Base-by-base conservation (phyloP, 2,113 vertebrate genomes). In the Thryonomys swinderianus region DNA sequence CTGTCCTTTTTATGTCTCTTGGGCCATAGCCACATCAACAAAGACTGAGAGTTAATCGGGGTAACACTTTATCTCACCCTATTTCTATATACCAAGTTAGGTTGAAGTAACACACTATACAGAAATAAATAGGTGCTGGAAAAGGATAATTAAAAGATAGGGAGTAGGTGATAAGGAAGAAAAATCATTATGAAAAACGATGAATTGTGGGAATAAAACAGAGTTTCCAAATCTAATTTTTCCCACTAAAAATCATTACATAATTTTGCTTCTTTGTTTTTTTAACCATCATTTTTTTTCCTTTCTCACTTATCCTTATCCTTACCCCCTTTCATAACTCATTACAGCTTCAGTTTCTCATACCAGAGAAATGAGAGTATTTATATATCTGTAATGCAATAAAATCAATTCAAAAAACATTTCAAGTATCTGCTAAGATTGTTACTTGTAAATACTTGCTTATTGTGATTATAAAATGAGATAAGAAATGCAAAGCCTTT, bases 401-500 rank as follows among this genome's bases (percentile, higher is more conserved):
- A 51, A 51, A 51, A 51, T 51, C 48, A 51, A 51, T 51, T 51
- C 10, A 5, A 7, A 51, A 51, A 51, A 51, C 48, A 51, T 51
- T 51, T 7, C 48, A 51, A 7, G 48, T 51, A 10, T 51, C 48
- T 51, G 48, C 48, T 51, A 51, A 51, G 48, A 74, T 34, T 79
- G 48, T 88, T 45, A 91, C 30, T 92, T 83, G 7, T 21, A 93
- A 94, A 84, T 6, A 69, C 34, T 93, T 83, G 34, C n/a, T 79
- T 87, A 13, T 27, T 78, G 27, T 55, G 30, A 92, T 62, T 73
- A 87, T 42, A 83, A 90, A 95, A 64, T 93, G 34, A 92, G 76
- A 88, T 59, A 32, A 71, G 32, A 91, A 93, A 67, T 61, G 16
- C 45, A 81, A 93, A 81, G 9, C 37, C 45, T 51, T 82, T 74